Conservation (phyloP, 2,797 vertebrate genomes). For the Girardinus metallicus region DNA sequence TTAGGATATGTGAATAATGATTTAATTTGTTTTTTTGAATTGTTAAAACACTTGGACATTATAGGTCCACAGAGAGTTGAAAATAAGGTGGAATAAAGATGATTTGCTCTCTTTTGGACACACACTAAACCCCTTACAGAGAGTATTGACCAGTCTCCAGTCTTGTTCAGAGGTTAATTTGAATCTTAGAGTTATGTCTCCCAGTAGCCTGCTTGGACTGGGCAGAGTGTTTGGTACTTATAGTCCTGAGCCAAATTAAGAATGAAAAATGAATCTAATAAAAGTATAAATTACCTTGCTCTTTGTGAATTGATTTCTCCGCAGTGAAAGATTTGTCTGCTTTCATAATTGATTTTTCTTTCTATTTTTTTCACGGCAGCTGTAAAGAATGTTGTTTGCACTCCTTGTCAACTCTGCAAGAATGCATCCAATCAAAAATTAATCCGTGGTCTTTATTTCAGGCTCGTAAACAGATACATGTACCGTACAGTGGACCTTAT, state of each 20-base stretch:
- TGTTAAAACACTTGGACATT: not conserved
- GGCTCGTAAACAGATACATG: slow-evolving; percentile 42
- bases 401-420: slow-evolving; percentile 8
- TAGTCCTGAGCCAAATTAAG: not conserved
- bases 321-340: not conserved
- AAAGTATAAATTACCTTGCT: slow-evolving; percentile 8
- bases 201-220: not conserved
- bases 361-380: not conserved
- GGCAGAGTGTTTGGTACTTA: not conserved
- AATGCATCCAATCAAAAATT: slow-evolving; percentile 25
- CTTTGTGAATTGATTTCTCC: not conserved
- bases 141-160: not conserved
- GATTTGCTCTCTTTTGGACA: not conserved
- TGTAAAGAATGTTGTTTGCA: not conserved
- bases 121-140: not conserved
- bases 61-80: not conserved
- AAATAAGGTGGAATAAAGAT: not conserved
- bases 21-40: not conserved
- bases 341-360: not conserved
- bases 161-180: slow-evolving; percentile 9
- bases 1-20: not conserved
- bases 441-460: slow-evolving; percentile 39
- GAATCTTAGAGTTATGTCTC: slow-evolving; percentile 6
- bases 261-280: slow-evolving; percentile 9
- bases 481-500: not conserved